Base-by-base conservation (phyloP, 1,140 invertebrate genomes). In the Hydropsyche tenuis region DNA sequence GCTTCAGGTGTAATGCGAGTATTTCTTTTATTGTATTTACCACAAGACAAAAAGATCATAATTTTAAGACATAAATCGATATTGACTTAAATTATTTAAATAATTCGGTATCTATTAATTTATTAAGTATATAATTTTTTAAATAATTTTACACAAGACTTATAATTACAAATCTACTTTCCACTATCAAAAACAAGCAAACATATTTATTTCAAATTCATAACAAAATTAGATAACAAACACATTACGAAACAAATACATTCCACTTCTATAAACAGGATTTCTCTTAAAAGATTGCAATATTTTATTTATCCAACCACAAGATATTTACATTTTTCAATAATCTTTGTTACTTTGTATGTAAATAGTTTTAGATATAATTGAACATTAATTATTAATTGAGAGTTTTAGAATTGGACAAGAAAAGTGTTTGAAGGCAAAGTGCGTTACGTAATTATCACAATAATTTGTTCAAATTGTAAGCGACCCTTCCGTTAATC, bases 21-120 rank as follows among this genome's bases (percentile, higher is more conserved):
- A 22, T 20, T 12, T 56, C 22, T 60, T 60, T 25, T 22, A 25
- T 23, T 27, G 48, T 56, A 56, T 69, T 69, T 60, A 74, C 69
- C 72, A 77, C 75, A 74, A 74, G 73, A 77, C 75, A 69, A 73
- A 63, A 70, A 72, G 66, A 72, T 77, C 66, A 69, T 63, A 4
- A 60, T 37, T 77, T 53, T 73, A 74, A 51, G 53, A 74, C 45
- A 68, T 77, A 72, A 77, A 72, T 77, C 72, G 11, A 45, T 48
- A 43, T 9, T 65, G 63, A 65, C 63, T 65, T 65, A 65, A n/a
- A 20, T 14, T 7, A 42, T 65, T 65, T 65, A 65, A 65, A 65
- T 69, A 69, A 69, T 69, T 69, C 45, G 65, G 65, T 69, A 48
- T 48, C 30, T 43, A 65, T 18, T 42, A 63, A 9, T 7, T 65